Evolutionary conservation across 2,113 vertebrate species (phyloP).

Genomic region (Apaloderma vittatum): DNA sequence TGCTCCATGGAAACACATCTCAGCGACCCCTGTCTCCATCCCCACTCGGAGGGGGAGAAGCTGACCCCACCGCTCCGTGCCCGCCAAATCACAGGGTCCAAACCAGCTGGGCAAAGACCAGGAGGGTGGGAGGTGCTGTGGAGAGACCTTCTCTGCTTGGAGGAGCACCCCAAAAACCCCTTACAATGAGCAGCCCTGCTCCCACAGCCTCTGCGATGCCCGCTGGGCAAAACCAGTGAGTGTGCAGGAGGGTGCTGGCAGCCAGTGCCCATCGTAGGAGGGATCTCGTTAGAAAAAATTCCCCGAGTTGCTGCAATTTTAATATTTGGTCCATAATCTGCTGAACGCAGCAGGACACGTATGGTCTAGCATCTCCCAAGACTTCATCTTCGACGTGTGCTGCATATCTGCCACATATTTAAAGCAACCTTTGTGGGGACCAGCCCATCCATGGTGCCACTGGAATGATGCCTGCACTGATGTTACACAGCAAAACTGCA

Average conservation of each 20-base stretch:
- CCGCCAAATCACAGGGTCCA: rapidly evolving
- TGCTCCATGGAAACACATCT: constrained; percentile 1
- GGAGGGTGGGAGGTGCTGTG: neutral
- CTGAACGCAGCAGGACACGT: neutral
- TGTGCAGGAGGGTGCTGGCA: rapidly evolving
- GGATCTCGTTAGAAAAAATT: neutral
- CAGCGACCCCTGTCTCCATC: neutral
- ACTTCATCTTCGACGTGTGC: rapidly evolving
- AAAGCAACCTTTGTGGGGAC: neutral
- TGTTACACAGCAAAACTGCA: neutral
- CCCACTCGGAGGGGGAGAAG: rapidly evolving
- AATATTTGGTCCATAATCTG: neutral
- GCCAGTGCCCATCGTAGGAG: rapidly evolving
- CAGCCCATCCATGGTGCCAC: neutral
- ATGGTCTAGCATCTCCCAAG: neutral
- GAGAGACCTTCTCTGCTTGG: neutral
- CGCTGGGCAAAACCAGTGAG: rapidly evolving
- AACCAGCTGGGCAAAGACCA: neutral
- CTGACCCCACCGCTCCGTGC: rapidly evolving
- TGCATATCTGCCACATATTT: neutral
- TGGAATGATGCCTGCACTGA: neutral
- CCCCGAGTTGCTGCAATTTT: neutral
- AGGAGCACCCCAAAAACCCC: neutral
- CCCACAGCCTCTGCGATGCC: neutral
- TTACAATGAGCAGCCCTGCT: neutral